Evolutionary conservation across 30 jellyfish, hydroid and myxozoan species (phyloP).

Genomic region (Turritopsis dohrnii): DNA sequence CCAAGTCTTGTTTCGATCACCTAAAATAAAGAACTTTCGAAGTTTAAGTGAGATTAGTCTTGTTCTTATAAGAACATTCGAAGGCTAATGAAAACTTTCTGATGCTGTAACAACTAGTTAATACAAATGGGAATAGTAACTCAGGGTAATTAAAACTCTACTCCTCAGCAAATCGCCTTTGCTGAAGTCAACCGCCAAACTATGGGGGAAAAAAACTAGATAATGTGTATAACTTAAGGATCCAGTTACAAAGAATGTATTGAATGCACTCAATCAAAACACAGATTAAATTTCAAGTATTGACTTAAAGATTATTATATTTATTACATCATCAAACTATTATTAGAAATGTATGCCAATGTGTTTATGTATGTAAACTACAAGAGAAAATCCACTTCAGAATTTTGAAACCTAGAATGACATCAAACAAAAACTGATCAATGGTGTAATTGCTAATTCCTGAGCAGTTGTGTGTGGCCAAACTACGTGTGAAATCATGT

Average conservation of each 20-base stretch:
- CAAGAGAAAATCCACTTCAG: not conserved
- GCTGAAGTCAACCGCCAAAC: not conserved
- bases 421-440: not conserved
- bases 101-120: too few relatives aligned
- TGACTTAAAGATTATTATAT: not conserved
- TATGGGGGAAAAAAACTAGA: not conserved
- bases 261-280: not conserved
- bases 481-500: not conserved
- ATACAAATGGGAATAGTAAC: too few relatives aligned
- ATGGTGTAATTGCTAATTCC: not conserved
- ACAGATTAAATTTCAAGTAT: not conserved
- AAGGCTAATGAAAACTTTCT: too few relatives aligned
- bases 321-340: not conserved
- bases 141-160: not conserved
- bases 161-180: not conserved
- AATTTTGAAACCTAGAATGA: not conserved
- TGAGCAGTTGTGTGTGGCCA: not conserved
- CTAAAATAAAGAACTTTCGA: slow-evolving; percentile 35
- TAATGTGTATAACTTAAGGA: not conserved
- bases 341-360: too few relatives aligned
- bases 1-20: slow-evolving; percentile 81
- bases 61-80: not conserved
- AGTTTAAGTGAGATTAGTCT: not conserved
- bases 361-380: not conserved
- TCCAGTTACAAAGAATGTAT: too few relatives aligned